These are phyloP conservation scores for silkworm (Bombyx mori) DNA, from an alignment of 1,140 invertebrate genomes.

Conservation along the genomic window DNA sequence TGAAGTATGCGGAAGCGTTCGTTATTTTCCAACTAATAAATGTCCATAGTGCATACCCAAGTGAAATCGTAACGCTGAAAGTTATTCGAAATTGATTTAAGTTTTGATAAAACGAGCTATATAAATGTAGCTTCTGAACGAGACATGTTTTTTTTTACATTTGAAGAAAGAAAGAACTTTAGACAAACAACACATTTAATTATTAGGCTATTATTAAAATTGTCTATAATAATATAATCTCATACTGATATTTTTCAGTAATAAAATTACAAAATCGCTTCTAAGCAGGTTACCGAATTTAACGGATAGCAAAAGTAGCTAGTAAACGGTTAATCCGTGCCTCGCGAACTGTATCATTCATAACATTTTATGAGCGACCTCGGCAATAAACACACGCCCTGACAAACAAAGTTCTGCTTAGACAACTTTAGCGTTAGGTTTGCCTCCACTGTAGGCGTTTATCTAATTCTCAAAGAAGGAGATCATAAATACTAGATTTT, in stretches of 20 bases:
- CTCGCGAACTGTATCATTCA: conserved; percentile 34
- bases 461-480: not conserved
- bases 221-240: too few species aligned
- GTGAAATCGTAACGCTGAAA: too few species aligned
- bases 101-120: too few species aligned
- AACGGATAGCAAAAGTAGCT: conserved; percentile 19
- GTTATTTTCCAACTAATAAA: not conserved
- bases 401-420: conserved; percentile 22
- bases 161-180: too few species aligned
- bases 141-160: too few species aligned
- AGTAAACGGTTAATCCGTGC: conserved; percentile 23
- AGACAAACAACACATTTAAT: too few species aligned
- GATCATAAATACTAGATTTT: not conserved
- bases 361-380: conserved; percentile 36
- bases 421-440: conserved; percentile 15
- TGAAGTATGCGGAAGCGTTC: not conserved
- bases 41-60: too few species aligned
- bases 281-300: not conserved
- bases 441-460: conserved; percentile 7
- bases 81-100: too few species aligned
- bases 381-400: conserved; percentile 28
- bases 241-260: too few species aligned
- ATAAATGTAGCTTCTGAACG: too few species aligned
- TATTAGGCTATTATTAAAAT: too few species aligned
- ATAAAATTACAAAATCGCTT: too few species aligned